Conservation (phyloP, 2,888 invertebrate genomes). For the Xanthorhoe spadicearia region DNA sequence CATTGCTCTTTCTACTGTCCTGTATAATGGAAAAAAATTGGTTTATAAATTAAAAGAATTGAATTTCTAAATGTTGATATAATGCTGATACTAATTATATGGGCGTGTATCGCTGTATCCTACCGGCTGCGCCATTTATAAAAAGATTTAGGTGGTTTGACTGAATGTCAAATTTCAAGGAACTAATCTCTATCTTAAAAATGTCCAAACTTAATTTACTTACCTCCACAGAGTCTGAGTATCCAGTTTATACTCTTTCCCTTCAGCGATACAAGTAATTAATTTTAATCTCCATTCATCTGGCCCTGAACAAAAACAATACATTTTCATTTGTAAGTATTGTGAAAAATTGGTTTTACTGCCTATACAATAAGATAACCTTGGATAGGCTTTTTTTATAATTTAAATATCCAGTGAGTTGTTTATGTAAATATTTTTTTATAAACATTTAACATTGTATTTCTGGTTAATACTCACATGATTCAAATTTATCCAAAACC, state of each 20-base stretch:
- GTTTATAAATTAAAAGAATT: too few species aligned
- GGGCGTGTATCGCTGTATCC: too few species aligned
- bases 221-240: constrained; percentile 74
- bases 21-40: constrained; percentile 49
- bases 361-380: too few species aligned
- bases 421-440: too few species aligned
- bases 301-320: constrained; percentile 60
- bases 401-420: too few species aligned
- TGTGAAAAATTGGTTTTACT: not conserved
- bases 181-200: too few species aligned
- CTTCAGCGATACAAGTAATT: constrained; percentile 65
- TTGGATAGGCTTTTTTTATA: not conserved
- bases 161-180: too few species aligned
- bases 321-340: not conserved
- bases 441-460: too few species aligned
- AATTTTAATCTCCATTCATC: constrained; percentile 77
- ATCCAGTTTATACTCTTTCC: constrained; percentile 65
- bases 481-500: constrained; percentile 76
- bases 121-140: too few species aligned
- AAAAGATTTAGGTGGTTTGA: too few species aligned
- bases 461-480: constrained; percentile 61
- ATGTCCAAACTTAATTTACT: constrained; percentile 11
- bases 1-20: constrained; percentile 72
- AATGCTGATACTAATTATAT: too few species aligned
- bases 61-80: too few species aligned